Evolutionary conservation across 1,140 invertebrate genomes (phyloP).

Genomic region (Drosophila guanche): DNA sequence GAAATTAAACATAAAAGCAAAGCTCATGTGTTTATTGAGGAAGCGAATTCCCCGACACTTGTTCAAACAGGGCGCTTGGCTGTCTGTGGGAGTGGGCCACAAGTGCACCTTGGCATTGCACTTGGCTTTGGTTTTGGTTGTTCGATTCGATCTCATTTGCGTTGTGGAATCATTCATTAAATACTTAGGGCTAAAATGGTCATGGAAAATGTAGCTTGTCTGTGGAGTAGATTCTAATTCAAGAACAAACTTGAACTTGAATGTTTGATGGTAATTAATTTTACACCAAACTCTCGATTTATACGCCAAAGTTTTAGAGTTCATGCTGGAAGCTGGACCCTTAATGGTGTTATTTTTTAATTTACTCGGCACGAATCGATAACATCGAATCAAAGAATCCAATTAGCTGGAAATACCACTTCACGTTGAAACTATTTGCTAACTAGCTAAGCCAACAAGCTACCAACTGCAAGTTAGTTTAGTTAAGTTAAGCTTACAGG

Average conservation of each 20-base stretch:
- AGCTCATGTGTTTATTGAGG: conserved; percentile 45
- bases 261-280: too few relatives aligned
- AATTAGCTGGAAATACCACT: conserved; percentile 57
- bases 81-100: conserved; percentile 32
- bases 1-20: conserved; percentile 59
- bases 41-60: conserved; percentile 49
- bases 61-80: conserved; percentile 50
- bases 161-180: conserved; percentile 12
- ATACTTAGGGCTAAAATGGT: background rate
- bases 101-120: conserved; percentile 46
- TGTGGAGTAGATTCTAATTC: background rate
- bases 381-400: conserved; percentile 33
- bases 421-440: conserved; percentile 59
- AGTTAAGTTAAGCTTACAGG: conserved; percentile 43
- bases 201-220: conserved; percentile 11
- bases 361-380: conserved; percentile 5
- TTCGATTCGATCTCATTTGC: conserved; percentile 9
- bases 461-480: conserved; percentile 50
- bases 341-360: background rate
- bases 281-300: too few relatives aligned
- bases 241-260: background rate
- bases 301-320: too few relatives aligned
- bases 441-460: conserved; percentile 65
- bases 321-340: too few relatives aligned
- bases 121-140: conserved; percentile 25